Base-by-base conservation (phyloP, 2,888 invertebrate species). In the Trypoxylon attenuatum region DNA sequence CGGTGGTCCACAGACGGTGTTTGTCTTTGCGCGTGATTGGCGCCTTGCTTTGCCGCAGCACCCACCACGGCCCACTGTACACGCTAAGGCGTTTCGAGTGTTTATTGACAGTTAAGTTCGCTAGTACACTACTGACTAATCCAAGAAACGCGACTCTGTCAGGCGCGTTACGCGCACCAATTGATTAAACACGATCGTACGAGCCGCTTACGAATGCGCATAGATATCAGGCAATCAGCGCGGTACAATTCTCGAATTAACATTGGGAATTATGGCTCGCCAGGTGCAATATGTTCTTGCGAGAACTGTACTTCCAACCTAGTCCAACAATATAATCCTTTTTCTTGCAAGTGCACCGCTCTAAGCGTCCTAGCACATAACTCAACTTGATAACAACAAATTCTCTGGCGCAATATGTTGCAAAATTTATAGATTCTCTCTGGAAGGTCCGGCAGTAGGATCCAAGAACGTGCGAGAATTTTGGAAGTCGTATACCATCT, bases 1-100 rank as follows among this genome's bases (percentile, higher is more conserved):
- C 77, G 80, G 77, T 80, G 82, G 83, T 83, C 84, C 79, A 76
- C 79, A 79, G 82, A 71, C 76, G 76, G 73, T 84, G 83, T 84
- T 84, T 84, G 82, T 82, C 82, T 85, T 85, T 80, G 84, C 83
- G 82, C 84, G 85, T 85, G 85, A 84, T 84, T 84, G 84, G 84
- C 84, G 83, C 84, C 83, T 83, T 75, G 80, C 78, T 79, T 79
- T 79, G 73, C 73, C 74, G 76, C 74, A 74, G 69, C 78, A 71
- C 71, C 77, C 77, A 72, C 73, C 74, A 75, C 74, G 74, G 69
- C 78, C 71, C 71, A 77, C 77, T 73, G 77, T 71, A 75, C 65
- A 39, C 73, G 73, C 73, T 62, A 63, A 70, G 60, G 70, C 56
- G 63, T 61, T 57, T 56, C 60, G 49, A 67, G 67, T 75, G 77